Base-by-base conservation (phyloP, 2,888 invertebrate genomes). In the Scrobipalpa atriplicella region DNA sequence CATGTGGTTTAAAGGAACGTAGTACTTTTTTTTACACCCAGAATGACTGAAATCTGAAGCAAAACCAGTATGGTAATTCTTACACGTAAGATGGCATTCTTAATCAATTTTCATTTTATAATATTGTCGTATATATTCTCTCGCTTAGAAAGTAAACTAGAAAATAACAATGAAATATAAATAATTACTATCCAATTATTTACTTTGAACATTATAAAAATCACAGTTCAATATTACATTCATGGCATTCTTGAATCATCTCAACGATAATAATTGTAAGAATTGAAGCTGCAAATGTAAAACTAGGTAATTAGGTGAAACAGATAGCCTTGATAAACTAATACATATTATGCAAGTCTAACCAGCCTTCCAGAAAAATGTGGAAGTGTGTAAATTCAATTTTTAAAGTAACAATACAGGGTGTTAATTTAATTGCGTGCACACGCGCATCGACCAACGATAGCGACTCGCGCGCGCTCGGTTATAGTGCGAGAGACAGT, bases 221-320 rank as follows among this genome's bases (percentile, higher is more conserved):
- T 92, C 92, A 92, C 92, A 92, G 92, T 90, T 88, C 81, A 89
- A 88, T 88, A 89, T 88, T 89, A 87, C 87, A 68, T 84, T 83
- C 82, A 92, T 92, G 92, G 92, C 92, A 91, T 87, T 83, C 74
- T 75, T 29, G 29, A 29, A 29, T 74, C 76, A 79, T 77, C 71
- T 80, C 75, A 21, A 56, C 21, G 21, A 56, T 29, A 56, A 21
- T 56, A 78, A 79, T 83, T 81, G 77, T 75, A 78, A 79, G 73
- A 66, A 80, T 82, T 81, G 77, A 74, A 78, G 78, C 73, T 66
- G 69, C 72, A 75, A 78, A 36, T 76, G 72, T 82, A 79, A 75
- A 75, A 72, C 84, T 79, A 86, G 80, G 78, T 86, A 84, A 82
- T 82, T 84, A 85, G 66, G 70, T 10, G 16, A 47, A 16, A 52